Percentiles rank a stretch among this genome's conserved stretches.
These are phyloP conservation scores for Lepidochrysops patricia DNA, from an alignment of 2,888 invertebrate genomes.

Conservation along the genomic window DNA sequence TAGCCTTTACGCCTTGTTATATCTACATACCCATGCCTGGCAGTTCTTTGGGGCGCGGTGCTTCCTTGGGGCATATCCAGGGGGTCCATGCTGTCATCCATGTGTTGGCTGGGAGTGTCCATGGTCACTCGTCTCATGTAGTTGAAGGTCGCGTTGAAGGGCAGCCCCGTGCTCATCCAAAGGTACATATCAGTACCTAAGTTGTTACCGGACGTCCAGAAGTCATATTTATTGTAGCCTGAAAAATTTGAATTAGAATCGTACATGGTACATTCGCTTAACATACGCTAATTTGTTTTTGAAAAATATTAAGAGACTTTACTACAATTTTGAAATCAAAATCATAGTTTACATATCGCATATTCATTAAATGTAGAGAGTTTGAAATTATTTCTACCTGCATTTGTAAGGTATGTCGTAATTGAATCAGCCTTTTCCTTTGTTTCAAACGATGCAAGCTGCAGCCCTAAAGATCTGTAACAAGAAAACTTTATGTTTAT, in stretches of 20 bases:
- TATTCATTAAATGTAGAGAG: too few relatives aligned
- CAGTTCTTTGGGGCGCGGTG: constrained; percentile 85
- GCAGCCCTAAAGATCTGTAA: constrained; percentile 84
- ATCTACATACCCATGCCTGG: constrained; percentile 78
- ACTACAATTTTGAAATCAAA: too few relatives aligned
- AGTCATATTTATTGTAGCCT: constrained; percentile 87
- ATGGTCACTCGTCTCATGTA: constrained; percentile 78
- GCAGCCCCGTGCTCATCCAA: constrained; percentile 92
- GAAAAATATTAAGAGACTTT: too few relatives aligned
- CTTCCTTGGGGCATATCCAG: constrained; percentile 80
- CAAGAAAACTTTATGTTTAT: constrained; percentile 20
- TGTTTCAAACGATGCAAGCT: constrained; percentile 88
- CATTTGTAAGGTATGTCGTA: constrained; percentile 86
- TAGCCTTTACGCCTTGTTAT: constrained; percentile 4
- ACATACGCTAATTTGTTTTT: too few relatives aligned
- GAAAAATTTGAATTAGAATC: too few relatives aligned
- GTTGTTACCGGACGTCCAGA: constrained; percentile 92
- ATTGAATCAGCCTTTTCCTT: constrained; percentile 91
- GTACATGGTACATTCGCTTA: too few relatives aligned
- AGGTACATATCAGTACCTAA: constrained; percentile 90
- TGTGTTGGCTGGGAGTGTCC: constrained; percentile 68
- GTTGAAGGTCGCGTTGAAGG: constrained; percentile 91
- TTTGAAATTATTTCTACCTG: constrained; percentile 75
- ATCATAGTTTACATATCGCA: too few relatives aligned
- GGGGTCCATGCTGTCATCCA: constrained; percentile 75